phyloP scores from a whole-genome alignment of 2,797 vertebrate genomes.

The Rhinogobio ventralis region DNA sequence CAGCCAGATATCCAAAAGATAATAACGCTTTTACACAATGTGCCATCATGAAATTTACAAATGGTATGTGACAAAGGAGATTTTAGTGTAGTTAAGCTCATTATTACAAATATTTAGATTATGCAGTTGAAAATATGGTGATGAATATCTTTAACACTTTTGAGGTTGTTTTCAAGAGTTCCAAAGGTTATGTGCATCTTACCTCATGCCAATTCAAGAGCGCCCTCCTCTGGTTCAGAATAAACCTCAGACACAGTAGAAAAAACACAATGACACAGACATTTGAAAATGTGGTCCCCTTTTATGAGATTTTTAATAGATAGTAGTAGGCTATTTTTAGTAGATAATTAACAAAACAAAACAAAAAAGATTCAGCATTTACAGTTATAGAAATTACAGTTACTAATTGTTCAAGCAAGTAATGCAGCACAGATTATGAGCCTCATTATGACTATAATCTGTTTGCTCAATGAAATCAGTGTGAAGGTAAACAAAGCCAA shows the following conservation, averaged over 20 bases:
- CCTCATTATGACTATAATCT: not conserved
- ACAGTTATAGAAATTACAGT: too few species aligned
- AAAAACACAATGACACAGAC: not conserved
- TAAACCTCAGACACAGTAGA: not conserved
- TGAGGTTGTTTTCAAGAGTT: not conserved
- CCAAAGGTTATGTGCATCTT: not conserved
- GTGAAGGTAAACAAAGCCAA: slow-evolving; percentile 3
- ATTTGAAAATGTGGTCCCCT: not conserved
- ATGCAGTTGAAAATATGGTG: not conserved
- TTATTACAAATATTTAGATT: not conserved
- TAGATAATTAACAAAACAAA: too few species aligned
- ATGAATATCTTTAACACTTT: not conserved
- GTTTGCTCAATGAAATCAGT: not conserved
- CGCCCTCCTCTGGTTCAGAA: slow-evolving; percentile 23
- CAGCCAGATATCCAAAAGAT: not conserved
- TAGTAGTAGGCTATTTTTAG: too few species aligned
- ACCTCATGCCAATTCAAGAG: not conserved
- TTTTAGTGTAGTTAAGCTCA: not conserved
- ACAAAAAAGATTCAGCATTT: too few species aligned
- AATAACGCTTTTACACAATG: slow-evolving; percentile 1
- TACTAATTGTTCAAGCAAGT: not conserved
- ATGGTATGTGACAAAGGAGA: not conserved
- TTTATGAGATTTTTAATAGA: too few species aligned
- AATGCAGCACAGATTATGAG: not conserved
- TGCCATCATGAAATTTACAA: not conserved